These are phyloP conservation scores for Xiphophorus couchianus DNA, from an alignment of 2,113 vertebrate genomes.

Conservation along the genomic window DNA sequence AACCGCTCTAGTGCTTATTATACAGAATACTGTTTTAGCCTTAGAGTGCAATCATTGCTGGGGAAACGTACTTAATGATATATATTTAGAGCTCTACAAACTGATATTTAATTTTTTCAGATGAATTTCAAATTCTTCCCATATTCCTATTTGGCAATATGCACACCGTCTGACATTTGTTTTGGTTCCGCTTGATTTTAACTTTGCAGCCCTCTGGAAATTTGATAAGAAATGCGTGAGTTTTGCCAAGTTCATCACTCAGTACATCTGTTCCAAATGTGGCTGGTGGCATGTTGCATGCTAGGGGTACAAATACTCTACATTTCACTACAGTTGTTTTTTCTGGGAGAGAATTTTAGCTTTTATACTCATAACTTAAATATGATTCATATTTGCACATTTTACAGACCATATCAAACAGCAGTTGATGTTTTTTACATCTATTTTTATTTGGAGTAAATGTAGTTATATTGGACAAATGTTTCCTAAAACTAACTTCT, in stretches of 20 bases:
- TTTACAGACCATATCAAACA: not conserved
- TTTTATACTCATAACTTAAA: not conserved
- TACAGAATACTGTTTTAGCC: not conserved
- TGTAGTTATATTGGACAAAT: not conserved
- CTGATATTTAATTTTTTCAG: slow-evolving; percentile 5
- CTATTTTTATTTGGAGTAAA: not conserved
- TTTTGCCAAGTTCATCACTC: slow-evolving; percentile 65
- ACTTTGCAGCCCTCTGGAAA: slow-evolving; percentile 64
- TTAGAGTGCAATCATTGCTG: not conserved
- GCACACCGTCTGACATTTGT: slow-evolving; percentile 64
- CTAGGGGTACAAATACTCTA: slow-evolving; percentile 35
- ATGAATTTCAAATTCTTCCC: slow-evolving; percentile 62
- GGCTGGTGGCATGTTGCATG: slow-evolving; percentile 52
- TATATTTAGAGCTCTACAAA: not conserved
- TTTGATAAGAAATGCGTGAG: slow-evolving; percentile 61
- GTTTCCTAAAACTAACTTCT: not conserved
- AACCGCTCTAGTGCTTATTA: not conserved
- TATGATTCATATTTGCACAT: slow-evolving; percentile 1
- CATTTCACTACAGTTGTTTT: slow-evolving; percentile 36
- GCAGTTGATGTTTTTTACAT: not conserved
- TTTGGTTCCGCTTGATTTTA: slow-evolving; percentile 69
- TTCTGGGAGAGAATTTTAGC: slow-evolving; percentile 22
- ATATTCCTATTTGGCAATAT: slow-evolving; percentile 64
- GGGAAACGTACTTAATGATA: not conserved
- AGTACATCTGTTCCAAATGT: slow-evolving; percentile 63